Conservation (phyloP, 2,888 invertebrate genomes). For the Gastrophysa polygoni region DNA sequence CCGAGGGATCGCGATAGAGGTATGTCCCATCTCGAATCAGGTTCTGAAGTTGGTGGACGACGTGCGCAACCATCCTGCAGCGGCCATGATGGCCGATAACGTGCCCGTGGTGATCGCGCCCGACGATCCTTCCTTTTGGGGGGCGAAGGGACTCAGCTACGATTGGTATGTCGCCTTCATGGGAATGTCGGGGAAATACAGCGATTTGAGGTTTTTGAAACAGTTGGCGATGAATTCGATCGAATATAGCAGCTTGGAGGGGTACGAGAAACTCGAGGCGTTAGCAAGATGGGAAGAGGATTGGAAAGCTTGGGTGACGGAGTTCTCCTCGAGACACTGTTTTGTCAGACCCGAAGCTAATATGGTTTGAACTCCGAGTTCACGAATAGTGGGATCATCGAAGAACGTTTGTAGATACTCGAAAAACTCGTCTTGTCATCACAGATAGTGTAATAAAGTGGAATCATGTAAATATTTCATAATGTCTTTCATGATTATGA, state of each 20-base stretch:
- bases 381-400: no score
- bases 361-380: neutral
- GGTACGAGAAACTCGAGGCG: constrained; percentile 60
- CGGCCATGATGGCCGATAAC: constrained; percentile 67
- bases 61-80: constrained; percentile 76
- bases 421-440: no score
- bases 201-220: constrained; percentile 74
- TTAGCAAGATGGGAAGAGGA: constrained; percentile 61
- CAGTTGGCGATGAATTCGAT: constrained; percentile 77
- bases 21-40: constrained; percentile 80
- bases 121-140: constrained; percentile 80
- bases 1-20: constrained; percentile 71
- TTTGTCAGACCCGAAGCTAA: neutral
- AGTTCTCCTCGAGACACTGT: neutral
- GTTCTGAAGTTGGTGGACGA: constrained; percentile 72
- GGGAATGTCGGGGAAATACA: constrained; percentile 70
- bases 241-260: constrained; percentile 67
- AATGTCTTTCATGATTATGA: no score
- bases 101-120: constrained; percentile 76
- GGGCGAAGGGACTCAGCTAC: constrained; percentile 71
- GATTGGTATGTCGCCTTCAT: constrained; percentile 82
- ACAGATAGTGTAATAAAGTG: no score
- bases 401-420: no score
- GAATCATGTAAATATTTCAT: no score
- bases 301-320: constrained; percentile 61